Conservation (phyloP, 1,140 invertebrate species). For the Portunus trituberculatus region DNA sequence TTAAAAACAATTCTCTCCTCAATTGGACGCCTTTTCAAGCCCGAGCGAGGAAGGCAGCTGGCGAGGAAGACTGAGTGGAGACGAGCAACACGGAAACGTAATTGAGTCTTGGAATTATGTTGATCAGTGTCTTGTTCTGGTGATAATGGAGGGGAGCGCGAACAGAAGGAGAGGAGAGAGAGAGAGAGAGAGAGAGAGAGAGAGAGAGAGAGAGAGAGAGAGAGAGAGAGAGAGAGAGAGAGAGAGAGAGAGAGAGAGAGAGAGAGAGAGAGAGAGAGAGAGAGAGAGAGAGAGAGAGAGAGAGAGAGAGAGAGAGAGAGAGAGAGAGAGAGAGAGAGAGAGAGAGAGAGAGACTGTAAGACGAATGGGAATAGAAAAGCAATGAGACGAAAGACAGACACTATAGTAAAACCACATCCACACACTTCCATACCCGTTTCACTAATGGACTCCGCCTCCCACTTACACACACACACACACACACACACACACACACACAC, state of each 20-base stretch:
- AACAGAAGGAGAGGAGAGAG: background rate
- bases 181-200: background rate
- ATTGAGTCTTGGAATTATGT: constrained; percentile 23
- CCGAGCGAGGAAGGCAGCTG: background rate
- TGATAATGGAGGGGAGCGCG: background rate
- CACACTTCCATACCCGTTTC: too few relatives aligned
- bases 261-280: background rate
- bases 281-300: background rate
- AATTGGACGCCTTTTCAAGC: constrained; percentile 3
- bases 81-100: constrained; percentile 20
- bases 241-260: background rate
- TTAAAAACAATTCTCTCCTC: background rate
- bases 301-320: background rate
- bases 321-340: too few relatives aligned
- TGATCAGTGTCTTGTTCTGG: constrained; percentile 21
- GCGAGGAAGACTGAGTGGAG: background rate
- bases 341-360: too few relatives aligned
- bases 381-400: too few relatives aligned
- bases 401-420: too few relatives aligned
- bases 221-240: too few relatives aligned
- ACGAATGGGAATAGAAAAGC: too few relatives aligned
- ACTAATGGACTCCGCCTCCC: too few relatives aligned
- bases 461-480: too few relatives aligned
- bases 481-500: background rate
- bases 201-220: too few relatives aligned